Evolutionary conservation across 2,113 vertebrate species (phyloP).

Genomic region (Glareola pratincola): DNA sequence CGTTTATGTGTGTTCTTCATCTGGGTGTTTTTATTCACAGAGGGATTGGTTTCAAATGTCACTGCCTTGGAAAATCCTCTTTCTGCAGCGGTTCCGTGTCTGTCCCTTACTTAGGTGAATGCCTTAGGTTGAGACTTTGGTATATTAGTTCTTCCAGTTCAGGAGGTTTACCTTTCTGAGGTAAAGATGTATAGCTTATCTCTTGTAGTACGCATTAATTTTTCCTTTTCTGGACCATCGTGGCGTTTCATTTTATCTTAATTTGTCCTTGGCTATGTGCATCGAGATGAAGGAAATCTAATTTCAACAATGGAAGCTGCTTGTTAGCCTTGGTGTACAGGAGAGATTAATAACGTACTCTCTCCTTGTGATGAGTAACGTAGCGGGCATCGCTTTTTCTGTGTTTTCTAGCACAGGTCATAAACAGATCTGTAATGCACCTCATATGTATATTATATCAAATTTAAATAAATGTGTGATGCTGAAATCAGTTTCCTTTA

Average conservation of each 20-base stretch:
- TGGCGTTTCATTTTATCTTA: not conserved
- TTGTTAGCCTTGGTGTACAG: not conserved
- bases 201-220: not conserved
- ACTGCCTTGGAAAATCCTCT: not conserved
- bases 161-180: not conserved
- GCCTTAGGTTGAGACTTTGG: not conserved
- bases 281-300: not conserved
- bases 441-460: not conserved
- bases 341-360: not conserved
- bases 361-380: not conserved
- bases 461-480: not conserved
- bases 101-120: not conserved
- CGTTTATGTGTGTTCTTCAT: not conserved
- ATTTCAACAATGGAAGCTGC: not conserved
- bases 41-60: not conserved
- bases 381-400: not conserved
- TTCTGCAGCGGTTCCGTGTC: not conserved
- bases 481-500: not conserved
- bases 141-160: not conserved
- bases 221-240: not conserved
- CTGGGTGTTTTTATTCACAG: not conserved
- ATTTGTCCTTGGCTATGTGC: not conserved
- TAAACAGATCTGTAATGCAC: not conserved
- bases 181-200: not conserved
- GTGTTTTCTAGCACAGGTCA: not conserved